Base-by-base conservation (phyloP, 2,888 invertebrate species). In the Pogonocherus hispidulus region DNA sequence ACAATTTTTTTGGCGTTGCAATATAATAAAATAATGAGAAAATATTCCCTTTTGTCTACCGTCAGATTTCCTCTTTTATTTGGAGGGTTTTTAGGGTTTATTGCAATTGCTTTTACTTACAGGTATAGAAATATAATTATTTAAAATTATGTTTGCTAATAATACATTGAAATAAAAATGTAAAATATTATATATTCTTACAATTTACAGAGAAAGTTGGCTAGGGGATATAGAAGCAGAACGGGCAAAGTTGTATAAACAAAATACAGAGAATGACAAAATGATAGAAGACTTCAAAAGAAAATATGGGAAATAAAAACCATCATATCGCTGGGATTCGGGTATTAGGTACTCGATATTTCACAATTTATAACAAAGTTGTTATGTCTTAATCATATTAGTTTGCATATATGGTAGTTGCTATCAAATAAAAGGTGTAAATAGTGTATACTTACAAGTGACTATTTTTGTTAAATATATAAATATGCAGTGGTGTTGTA, bases 51-150 rank as follows among this genome's bases (percentile, higher is more conserved):
- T 6, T 9, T 4, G 20, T n/a, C 5, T 52, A 41, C 76, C 5
- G 51, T 78, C 14, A 70, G 77, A 47, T 79, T 79, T 72, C 80
- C 80, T 11, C 6, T 79, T 1, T 5, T 80, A 32, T 79, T 79
- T 72, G 78, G 78, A 5, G 68, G 73, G 18, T 59, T 79, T 32
- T 57, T 80, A 35, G 47, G 77, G 1, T 60, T 76, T 4, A 71
- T 69, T 5, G 71, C 71, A 4, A 20, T 77, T n/a, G 80, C 75
- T 14, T 78, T 79, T 70, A 41, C 59, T 20, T 73, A 72, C 60
- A 76, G 78, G 79, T 79, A 32, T 32, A 75, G 88, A 35, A 27
- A 46, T 6, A 14, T 11, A 2, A 1, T 46, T 37, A n/a, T n/a
- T n/a, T n/a, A n/a, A n/a, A n/a, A n/a, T n/a, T n/a, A n/a, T n/a